Evolutionary conservation across 2,888 invertebrate species (phyloP).

Genomic region (Leuctra nigra): DNA sequence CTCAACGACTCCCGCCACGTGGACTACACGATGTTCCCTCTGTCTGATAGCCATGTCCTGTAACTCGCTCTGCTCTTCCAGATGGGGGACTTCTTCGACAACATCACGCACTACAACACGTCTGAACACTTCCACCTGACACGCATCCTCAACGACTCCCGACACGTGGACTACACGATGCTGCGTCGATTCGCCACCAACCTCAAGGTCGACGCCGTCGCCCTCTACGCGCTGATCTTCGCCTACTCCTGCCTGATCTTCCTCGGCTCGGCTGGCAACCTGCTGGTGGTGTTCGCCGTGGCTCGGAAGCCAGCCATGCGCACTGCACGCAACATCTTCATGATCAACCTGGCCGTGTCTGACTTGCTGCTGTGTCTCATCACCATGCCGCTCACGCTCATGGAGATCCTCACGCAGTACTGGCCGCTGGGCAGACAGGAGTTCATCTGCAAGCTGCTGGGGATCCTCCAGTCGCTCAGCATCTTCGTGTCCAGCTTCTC

Average conservation of each 20-base stretch:
- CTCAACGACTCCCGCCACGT: too few relatives aligned
- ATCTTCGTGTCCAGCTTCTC: conserved; percentile 91
- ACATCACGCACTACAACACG: conserved; percentile 13
- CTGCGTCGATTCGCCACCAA: conserved; percentile 59
- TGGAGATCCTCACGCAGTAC: conserved; percentile 76
- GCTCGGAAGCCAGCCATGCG: conserved; percentile 82
- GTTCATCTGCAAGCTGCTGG: conserved; percentile 76
- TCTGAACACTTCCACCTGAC: conserved; percentile 20
- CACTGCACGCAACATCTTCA: conserved; percentile 89
- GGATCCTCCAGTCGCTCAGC: conserved; percentile 80
- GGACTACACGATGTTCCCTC: too few relatives aligned
- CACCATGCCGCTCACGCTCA: conserved; percentile 83
- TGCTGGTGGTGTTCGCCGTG: conserved; percentile 71
- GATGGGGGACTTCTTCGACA: too few relatives aligned
- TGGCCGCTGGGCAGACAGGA: conserved; percentile 80
- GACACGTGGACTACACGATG: conserved; percentile 47
- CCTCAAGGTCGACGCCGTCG: conserved; percentile 62
- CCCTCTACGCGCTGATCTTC: conserved; percentile 58
- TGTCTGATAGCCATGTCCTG: too few relatives aligned
- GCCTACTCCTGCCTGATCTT: conserved; percentile 69
- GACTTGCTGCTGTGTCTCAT: conserved; percentile 82
- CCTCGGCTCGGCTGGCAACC: conserved; percentile 79
- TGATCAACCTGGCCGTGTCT: conserved; percentile 80
- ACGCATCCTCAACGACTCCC: conserved; percentile 34
- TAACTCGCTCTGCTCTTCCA: too few relatives aligned